Conservation (phyloP, 2,888 invertebrate genomes). For the Lathronympha strigana region DNA sequence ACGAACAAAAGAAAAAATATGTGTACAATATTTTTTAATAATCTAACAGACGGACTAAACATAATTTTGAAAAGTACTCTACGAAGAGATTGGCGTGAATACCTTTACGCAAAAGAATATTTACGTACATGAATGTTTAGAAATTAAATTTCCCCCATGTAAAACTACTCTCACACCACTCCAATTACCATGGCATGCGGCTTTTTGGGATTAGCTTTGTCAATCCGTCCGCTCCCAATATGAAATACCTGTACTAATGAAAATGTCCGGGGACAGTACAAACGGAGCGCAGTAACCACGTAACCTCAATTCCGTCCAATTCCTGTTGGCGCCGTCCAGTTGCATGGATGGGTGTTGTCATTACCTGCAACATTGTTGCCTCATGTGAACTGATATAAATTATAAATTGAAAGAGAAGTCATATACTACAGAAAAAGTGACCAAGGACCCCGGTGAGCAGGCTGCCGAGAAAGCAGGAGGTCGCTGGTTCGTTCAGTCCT, state of each 20-base stretch:
- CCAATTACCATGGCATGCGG: conserved; percentile 1
- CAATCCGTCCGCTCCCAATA: conserved; percentile 8
- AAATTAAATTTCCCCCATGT: not conserved
- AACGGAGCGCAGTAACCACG: conserved; percentile 39
- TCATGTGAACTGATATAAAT: not conserved
- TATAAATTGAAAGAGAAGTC: too few species aligned
- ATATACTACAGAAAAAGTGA: too few species aligned
- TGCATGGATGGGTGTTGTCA: conserved; percentile 51
- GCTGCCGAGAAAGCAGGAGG: too few species aligned
- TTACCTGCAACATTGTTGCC: not conserved
- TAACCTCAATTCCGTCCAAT: conserved; percentile 56
- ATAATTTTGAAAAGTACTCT: too few species aligned
- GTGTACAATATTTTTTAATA: too few species aligned
- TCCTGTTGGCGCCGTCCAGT: conserved; percentile 55
- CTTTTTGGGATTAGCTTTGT: conserved; percentile 16
- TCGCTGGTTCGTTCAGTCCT: too few species aligned
- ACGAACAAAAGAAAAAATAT: too few species aligned
- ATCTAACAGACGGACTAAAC: too few species aligned
- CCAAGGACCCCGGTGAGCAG: too few species aligned
- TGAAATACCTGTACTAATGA: conserved; percentile 36
- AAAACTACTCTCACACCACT: not conserved
- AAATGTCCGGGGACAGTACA: conserved; percentile 33
- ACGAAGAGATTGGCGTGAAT: too few species aligned
- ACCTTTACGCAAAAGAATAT: too few species aligned
- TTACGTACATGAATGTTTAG: too few species aligned